Base-by-base conservation (phyloP, 2,113 vertebrate species). In the Notothenia rossii region DNA sequence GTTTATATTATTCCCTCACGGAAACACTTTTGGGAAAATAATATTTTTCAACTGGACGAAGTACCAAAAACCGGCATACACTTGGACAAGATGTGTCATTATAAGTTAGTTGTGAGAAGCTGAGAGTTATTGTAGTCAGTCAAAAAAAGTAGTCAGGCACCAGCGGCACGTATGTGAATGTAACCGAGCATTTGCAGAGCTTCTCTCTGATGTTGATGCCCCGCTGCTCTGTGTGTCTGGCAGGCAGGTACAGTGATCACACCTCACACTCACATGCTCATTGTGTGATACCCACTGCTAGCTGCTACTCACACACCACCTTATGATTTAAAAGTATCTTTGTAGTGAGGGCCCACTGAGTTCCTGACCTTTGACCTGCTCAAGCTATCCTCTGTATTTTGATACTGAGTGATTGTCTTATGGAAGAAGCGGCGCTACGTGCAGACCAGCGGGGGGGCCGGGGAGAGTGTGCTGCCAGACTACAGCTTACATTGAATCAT, bases 291-390 rank as follows among this genome's bases (percentile, higher is more conserved):
- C 61, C 61, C 49, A 76, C 55, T 64, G 50, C 69, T 70, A 60
- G 53, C 76, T 75, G 81, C 71, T 70, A 69, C 56, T 85, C 67
- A 78, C 59, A 3, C 61, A 18, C 22, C 48, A 43, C 40, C 72
- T 60, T 20, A 25, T n/a, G 53, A 75, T n/a, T 75, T 72, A 29
- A 53, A 67, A 66, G 54, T 63, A 69, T 25, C 53, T 61, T 29
- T 67, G 25, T 13, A 4, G 53, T 64, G 20, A 77, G 71, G 46
- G 72, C 17, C 45, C 50, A 43, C 3, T n/a, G 61, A 66, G 68
- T 75, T 78, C 60, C 70, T 83, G 59, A 83, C 79, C 76, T 82
- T 56, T 82, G 72, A 76, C 81, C 68, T 33, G 6, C 59, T 81
- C 68, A 46, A n/a, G 58, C 81, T 48, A 18, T 68, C 54, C 56